Percentiles rank a stretch among this genome's conserved stretches.
Evolutionary conservation across 2,888 invertebrate species (phyloP).

Genomic region (Octonoba sinensis): DNA sequence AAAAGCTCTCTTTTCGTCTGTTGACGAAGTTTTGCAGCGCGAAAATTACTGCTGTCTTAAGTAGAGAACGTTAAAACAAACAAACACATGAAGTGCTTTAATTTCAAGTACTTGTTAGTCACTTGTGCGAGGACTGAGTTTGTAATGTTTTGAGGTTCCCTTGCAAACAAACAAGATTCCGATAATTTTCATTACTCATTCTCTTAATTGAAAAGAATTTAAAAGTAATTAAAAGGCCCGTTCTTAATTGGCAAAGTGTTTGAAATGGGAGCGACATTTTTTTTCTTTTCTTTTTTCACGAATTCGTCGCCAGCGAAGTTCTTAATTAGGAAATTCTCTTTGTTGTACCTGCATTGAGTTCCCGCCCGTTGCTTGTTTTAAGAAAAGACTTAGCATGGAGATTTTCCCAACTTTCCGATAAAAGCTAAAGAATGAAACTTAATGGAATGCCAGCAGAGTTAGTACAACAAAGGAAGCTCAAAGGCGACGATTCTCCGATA

Average conservation of each 20-base stretch:
- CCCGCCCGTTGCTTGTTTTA: slow-evolving; percentile 1
- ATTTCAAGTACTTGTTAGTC: slow-evolving; percentile 49
- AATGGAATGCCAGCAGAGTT: slow-evolving; percentile 10
- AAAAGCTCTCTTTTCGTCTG: slow-evolving; percentile 5
- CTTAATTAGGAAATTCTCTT: slow-evolving; percentile 52
- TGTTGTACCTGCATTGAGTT: slow-evolving; percentile 49
- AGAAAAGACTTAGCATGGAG: slow-evolving; percentile 22
- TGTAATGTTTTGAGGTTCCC: neutral
- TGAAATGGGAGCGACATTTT: slow-evolving; percentile 18
- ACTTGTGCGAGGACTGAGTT: slow-evolving; percentile 4
- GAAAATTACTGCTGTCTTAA: slow-evolving; percentile 2
- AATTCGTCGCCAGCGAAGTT: slow-evolving; percentile 16
- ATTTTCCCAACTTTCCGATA: slow-evolving; percentile 13
- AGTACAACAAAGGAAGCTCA: slow-evolving; percentile 10
- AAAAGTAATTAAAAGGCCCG: slow-evolving; percentile 54
- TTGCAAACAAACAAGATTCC: slow-evolving; percentile 32
- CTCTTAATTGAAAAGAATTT: slow-evolving; percentile 56
- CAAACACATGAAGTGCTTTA: slow-evolving; percentile 47
- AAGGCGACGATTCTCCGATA: slow-evolving; percentile 9
- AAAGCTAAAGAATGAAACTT: slow-evolving; percentile 26
- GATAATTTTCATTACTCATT: slow-evolving; percentile 28
- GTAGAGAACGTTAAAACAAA: slow-evolving; percentile 38
- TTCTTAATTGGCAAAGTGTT: slow-evolving; percentile 53
- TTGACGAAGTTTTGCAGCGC: slow-evolving; percentile 25
- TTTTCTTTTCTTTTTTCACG: slow-evolving; percentile 27